Evolutionary conservation across 1,140 invertebrate genomes (phyloP).

Genomic region (Lineus longissimus): DNA sequence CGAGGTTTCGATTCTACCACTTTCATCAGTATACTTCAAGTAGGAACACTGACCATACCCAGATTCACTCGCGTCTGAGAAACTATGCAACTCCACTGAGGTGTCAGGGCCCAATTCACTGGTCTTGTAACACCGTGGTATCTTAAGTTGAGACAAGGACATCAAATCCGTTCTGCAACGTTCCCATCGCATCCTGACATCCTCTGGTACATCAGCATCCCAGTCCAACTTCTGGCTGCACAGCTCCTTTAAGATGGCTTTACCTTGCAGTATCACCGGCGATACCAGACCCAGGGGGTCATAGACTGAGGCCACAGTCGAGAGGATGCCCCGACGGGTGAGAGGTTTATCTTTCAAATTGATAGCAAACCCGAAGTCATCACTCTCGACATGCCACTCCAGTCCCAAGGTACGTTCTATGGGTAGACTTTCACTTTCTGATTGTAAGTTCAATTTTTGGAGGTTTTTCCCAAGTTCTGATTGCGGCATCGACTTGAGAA

Average conservation of each 20-base stretch:
- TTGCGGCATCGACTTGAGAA: no score
- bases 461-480: not conserved
- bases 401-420: not conserved
- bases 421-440: not conserved
- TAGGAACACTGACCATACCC: conserved; percentile 20
- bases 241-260: conserved; percentile 6
- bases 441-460: not conserved
- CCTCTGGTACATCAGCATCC: not conserved
- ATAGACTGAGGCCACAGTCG: not conserved
- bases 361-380: conserved; percentile 9
- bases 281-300: conserved; percentile 7
- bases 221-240: not conserved
- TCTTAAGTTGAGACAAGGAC: not conserved
- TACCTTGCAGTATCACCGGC: conserved; percentile 1
- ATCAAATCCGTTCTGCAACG: not conserved
- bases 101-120: not conserved
- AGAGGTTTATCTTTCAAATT: conserved; percentile 7
- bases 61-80: conserved; percentile 17
- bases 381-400: not conserved
- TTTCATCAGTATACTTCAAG: not conserved
- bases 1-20: not conserved
- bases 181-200: not conserved
- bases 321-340: conserved; percentile 3
- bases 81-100: conserved; percentile 12
- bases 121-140: conserved; percentile 3